Base-by-base conservation (phyloP, 37 sponge, comb jelly and placozoan genomes). In the Cladorhizidae sp. region DNA sequence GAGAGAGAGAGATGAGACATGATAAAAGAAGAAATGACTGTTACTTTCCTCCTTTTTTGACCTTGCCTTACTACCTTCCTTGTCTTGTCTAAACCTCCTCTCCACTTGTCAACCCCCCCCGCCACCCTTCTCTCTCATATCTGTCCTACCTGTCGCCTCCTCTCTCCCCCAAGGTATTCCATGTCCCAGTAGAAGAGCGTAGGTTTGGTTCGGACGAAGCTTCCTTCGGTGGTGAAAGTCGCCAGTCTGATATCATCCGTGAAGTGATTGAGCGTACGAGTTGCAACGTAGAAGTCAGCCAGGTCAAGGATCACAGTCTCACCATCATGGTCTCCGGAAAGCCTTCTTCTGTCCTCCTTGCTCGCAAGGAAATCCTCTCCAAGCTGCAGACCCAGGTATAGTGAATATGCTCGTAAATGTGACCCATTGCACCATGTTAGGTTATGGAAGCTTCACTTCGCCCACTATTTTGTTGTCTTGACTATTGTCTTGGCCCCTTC, bases 261-360 rank as follows among this genome's bases (percentile, higher is more conserved):
- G 86, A 84, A 20, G 83, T 91, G 38, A 91, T 88, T 75, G 78
- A 83, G 42, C 78, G 86, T 61, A 96, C 94, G 0, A 82, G 87
- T 33, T 88, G 92, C 72, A 45, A 52, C 56, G 88, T 96, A 41
- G 93, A 96, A 76, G 75, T 93, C 54, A 90, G 87, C 55, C 77
- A 85, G 90, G 69, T 84, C 20, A 90, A 91, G 36, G 97, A 96
- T 58, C 86, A 79, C 41, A 88, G 87, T 45, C 84, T 96, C 50
- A 80, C 94, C 40, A 87, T 96, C 70, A 88, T 96, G 88, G 91
- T 96, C 18, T 85, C 97, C n/a, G 97, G 97, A 28, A 81, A 83
- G 25, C 80, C 84, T 5, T 84, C 84, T 14, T 25, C 38, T 41
- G 97, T 96, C 22, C 52, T 73, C 25, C 41, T 85, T 45, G 94